Evolutionary conservation across 2,888 invertebrate species (phyloP).

Genomic region (Eustalomyia histrio): DNA sequence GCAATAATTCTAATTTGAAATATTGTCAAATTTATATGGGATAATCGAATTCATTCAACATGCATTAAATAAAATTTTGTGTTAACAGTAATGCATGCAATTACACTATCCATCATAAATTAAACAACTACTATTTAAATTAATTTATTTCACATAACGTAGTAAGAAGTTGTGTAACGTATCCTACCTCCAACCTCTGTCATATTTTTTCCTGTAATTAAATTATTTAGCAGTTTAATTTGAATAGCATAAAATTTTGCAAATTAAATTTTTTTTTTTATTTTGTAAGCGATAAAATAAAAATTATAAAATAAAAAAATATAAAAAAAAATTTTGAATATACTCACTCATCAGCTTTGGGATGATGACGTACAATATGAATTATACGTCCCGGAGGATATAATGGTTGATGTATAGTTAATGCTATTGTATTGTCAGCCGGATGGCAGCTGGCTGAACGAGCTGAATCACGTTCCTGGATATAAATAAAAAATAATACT

Average conservation of each 20-base stretch:
- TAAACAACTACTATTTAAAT: not conserved
- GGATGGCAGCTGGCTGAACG: conserved; percentile 84
- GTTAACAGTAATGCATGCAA: conserved; percentile 26
- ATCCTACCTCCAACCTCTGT: conserved; percentile 87
- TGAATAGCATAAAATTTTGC: conserved; percentile 35
- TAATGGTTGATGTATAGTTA: conserved; percentile 89
- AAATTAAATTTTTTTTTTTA: conserved; percentile 23
- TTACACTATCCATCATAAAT: conserved; percentile 9
- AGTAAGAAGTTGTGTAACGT: conserved; percentile 12
- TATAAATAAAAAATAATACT: conserved; percentile 42
- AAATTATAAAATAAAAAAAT: not conserved
- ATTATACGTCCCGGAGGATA: conserved; percentile 93
- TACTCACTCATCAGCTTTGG: conserved; percentile 87
- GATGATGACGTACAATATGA: conserved; percentile 92
- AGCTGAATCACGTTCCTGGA: conserved; percentile 83
- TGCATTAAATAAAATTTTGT: conserved; percentile 15
- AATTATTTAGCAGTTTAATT: conserved; percentile 59
- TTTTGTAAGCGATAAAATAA: conserved; percentile 3
- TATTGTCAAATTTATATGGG: too few relatives aligned
- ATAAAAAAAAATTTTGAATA: conserved; percentile 10
- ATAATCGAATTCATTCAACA: not conserved
- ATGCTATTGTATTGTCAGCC: conserved; percentile 86
- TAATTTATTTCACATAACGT: not conserved
- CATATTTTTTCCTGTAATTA: conserved; percentile 86
- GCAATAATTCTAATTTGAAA: too few relatives aligned